Percentiles rank a stretch among this genome's conserved stretches.
phyloP scores from a whole-genome alignment of 2,113 vertebrate species.

The Pygoscelis antarcticus region DNA sequence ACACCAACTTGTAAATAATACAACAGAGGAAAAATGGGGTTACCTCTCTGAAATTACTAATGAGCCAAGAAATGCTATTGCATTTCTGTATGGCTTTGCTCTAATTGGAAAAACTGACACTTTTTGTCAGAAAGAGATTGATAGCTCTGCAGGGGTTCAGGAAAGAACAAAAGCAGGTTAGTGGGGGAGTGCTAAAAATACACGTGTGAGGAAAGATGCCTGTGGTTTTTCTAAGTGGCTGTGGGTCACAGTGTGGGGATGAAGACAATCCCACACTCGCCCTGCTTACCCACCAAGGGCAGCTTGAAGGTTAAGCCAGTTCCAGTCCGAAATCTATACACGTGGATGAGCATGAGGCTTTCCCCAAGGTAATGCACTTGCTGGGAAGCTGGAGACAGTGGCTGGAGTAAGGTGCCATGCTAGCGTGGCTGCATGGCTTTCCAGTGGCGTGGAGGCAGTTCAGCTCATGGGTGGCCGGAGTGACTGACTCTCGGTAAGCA shows the following conservation, averaged over 20 bases:
- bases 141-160: neutral
- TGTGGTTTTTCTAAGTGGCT: neutral
- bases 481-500: neutral
- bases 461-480: neutral
- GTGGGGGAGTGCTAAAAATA: neutral
- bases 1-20: neutral
- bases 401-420: neutral
- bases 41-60: conserved; percentile 20
- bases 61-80: neutral
- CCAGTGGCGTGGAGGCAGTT: neutral
- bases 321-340: neutral
- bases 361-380: neutral
- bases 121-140: neutral
- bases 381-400: neutral
- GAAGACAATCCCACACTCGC: neutral
- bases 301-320: neutral
- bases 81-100: neutral
- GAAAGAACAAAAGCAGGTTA: neutral
- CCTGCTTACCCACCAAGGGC: neutral
- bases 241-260: neutral
- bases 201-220: neutral
- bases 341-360: neutral
- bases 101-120: neutral
- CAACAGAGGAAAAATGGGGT: neutral
- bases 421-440: neutral